phyloP scores from a whole-genome alignment of 2,888 invertebrate genomes.

The Agrochola lychnidis region DNA sequence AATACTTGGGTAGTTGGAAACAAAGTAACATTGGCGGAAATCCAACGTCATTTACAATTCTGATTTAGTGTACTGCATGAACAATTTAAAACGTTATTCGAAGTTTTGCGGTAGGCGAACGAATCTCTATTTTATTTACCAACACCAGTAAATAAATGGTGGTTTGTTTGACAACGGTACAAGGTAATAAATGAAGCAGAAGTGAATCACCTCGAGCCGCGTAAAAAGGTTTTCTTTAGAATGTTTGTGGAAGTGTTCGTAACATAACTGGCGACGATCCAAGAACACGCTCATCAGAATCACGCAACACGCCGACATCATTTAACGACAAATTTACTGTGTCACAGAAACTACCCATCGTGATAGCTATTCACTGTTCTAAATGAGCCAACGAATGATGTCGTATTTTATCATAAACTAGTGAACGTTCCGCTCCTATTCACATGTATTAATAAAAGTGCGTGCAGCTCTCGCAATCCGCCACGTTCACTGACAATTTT shows the following conservation, averaged over 20 bases:
- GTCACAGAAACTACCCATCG: constrained; percentile 73
- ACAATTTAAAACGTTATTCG: constrained; percentile 79
- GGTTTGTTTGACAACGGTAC: constrained; percentile 73
- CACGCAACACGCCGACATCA: constrained; percentile 82
- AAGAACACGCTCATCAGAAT: constrained; percentile 81
- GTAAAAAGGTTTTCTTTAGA: constrained; percentile 77
- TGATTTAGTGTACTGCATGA: constrained; percentile 83
- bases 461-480: constrained; percentile 42
- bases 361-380: constrained; percentile 71
- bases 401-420: constrained; percentile 62
- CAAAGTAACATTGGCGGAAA: constrained; percentile 86
- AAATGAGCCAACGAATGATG: constrained; percentile 65
- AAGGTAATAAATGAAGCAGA: constrained; percentile 72
- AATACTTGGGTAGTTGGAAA: constrained; percentile 80
- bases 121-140: constrained; percentile 64
- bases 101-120: constrained; percentile 68
- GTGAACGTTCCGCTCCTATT: constrained; percentile 49
- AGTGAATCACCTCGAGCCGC: constrained; percentile 73
- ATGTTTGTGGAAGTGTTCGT: constrained; percentile 77
- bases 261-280: constrained; percentile 80
- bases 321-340: constrained; percentile 83
- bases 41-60: constrained; percentile 86
- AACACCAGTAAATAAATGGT: constrained; percentile 67
- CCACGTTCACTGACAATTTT: constrained; percentile 61
- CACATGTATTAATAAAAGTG: constrained; percentile 58